phyloP scores from a whole-genome alignment of 2,888 invertebrate genomes.

The Eupithecia dodoneata region DNA sequence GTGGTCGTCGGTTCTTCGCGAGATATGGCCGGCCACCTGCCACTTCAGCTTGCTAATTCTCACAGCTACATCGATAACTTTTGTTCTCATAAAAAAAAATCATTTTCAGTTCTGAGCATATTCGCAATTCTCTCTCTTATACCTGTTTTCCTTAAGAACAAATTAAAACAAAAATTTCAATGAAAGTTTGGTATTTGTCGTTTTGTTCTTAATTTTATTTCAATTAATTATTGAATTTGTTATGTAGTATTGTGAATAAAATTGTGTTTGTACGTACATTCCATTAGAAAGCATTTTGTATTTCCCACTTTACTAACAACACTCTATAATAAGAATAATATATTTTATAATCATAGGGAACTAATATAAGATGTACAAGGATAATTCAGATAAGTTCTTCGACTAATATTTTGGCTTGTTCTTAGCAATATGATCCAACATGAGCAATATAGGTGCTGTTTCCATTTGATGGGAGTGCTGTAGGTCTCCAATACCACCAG shows the following conservation, averaged over 20 bases:
- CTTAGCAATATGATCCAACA: conserved; percentile 89
- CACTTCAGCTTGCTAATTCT: too few relatives aligned
- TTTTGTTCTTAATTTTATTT: conserved; percentile 67
- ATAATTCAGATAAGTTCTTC: background rate
- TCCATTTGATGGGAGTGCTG: conserved; percentile 84
- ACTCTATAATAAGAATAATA: background rate
- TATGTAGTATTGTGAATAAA: conserved; percentile 54
- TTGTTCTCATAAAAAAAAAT: too few relatives aligned
- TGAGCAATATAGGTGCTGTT: conserved; percentile 86
- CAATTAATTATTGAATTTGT: conserved; percentile 45
- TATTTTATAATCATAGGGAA: background rate
- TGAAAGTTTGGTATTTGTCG: conserved; percentile 64
- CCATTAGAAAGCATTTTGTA: conserved; percentile 51
- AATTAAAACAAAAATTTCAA: conserved; percentile 90
- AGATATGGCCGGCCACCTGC: too few relatives aligned
- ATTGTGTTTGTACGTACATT: conserved; percentile 73
- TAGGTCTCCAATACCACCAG: conserved; percentile 93
- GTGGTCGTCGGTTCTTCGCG: too few relatives aligned
- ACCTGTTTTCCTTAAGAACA: conserved; percentile 94
- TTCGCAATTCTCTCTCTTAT: conserved; percentile 93
- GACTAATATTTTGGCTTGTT: conserved; percentile 22
- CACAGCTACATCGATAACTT: too few relatives aligned
- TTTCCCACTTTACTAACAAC: background rate
- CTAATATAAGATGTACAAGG: background rate
- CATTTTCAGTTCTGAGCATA: conserved; percentile 85